Evolutionary conservation across 2,797 vertebrate genomes (phyloP), one percentile per base, ranked within the genome.

Genomic region (Sciurus vulgaris): DNA sequence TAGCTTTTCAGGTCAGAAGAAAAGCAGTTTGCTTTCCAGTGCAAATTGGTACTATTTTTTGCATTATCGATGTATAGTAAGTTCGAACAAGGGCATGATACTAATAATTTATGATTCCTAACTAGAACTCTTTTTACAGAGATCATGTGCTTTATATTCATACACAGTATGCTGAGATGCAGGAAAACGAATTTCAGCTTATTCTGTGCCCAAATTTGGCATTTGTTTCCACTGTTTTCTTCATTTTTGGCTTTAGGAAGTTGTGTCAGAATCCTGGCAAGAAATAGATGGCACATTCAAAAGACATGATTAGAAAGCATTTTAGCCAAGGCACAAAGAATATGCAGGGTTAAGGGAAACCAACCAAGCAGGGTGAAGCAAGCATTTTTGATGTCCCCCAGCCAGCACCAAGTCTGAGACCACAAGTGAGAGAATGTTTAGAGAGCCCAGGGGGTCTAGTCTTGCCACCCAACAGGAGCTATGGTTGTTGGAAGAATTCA

Each of bases 21-120:
- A 82, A 93, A 76, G 44, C 6, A 35, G 18, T 69, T 82, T 86
- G 38, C 3, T 93, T 95, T 91, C 76, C 61, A 73, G 30, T 86
- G 61, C 35, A 95, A 89, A 88, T 51, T 47, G 3, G 41, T 47
- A 63, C 17, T 14, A 73, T 12, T 61, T 61, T 38, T 38, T 7
- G 33, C 63, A n/a, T 86, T 79, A 51, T 67, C 73, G 33, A 76
- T 81, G 11, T 5, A 24, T 7, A 72, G 10, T 17, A 96, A 77
- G 26, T 30, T 59, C 26, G 89, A 76, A 88, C 63, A 72, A 47
- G 59, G 9, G 44, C 63, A 7, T 4, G 44, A 28, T 65, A 24
- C 20, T 74, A 83, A 86, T 61, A 63, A 49, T 56, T 65, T 51
- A 83, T 6, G 15, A 33, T 56, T 89, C 35, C 8, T 91, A 51